Evolutionary conservation across 1,140 invertebrate genomes (phyloP), one percentile per base, ranked within the genome.

Genomic region (Drosophila nikananu): DNA sequence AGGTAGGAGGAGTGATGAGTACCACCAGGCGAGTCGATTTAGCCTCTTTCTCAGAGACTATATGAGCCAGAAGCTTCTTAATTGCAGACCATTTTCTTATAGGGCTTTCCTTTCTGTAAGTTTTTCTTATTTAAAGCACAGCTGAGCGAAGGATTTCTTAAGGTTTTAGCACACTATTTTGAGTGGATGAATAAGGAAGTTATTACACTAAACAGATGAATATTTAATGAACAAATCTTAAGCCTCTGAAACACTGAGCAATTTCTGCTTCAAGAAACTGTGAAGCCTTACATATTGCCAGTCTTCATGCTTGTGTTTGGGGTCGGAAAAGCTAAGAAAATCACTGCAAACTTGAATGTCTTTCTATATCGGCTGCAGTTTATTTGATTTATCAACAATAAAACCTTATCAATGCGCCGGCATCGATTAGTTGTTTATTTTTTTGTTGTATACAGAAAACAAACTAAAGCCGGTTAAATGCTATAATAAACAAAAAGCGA

Each of bases 361-460:
- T 35, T 23, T 27, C n/a, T 19, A 5, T 48, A n/a, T 48, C n/a
- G 7, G 5, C 19, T 25, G 30, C 32, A 51, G 27, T 27, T 66
- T 8, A 8, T 32, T 42, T 52, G 9, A 42, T 51, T 68, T 42
- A 66, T 52, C 62, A 67, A 70, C 19, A 66, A 39, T 17, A 62
- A 44, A 41, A 23, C 39, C 46, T 70, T 51, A 66, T 52, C 66
- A 42, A 66, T 66, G 66, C 62, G 62, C 66, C 66, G 66, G 66
- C 66, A 70, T 70, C 48, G 66, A 70, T 70, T 66, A 66, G 61
- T 68, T 68, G 61, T 42, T 37, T 44, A 5, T 25, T 27, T 60
- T 25, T 19, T 60, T 17, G 23, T 58, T 8, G 37, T 5, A 10
- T 17, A 19, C 30, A 35, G 39, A 30, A 32, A 19, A 39, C 32